Base-by-base conservation (phyloP, 2,888 invertebrate species). In the Neocrepidodera transversa region DNA sequence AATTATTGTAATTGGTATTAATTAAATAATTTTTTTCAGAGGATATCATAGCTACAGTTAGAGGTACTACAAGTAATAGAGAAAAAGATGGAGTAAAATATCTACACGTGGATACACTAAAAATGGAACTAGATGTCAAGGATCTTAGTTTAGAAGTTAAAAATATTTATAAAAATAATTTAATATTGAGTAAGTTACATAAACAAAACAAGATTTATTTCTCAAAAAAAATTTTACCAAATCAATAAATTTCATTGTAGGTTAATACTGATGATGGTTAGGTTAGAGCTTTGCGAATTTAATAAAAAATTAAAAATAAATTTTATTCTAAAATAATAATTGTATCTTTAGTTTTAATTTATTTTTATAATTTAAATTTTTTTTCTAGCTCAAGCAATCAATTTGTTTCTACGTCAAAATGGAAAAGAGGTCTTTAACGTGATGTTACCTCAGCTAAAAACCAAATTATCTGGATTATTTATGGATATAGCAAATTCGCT, bases 331-430 rank as follows among this genome's bases (percentile, higher is more conserved):
- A 23, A 6, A 28, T 26, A 50, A 2, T 1, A 23, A 32, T 54
- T 23, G 23, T 23, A 5, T 23, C 6, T 23, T 23, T 6, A 5
- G 4, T 6, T 23, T 23, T 23, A 23, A 23, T 23, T 23, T 6
- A 23, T 23, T 23, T 16, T 1, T 40, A 18, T 26, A 7, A 38
- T 18, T 50, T 16, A 4, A 16, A 59, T 64, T 60, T 36, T 65
- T 59, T 65, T 79, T 82, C 30, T 72, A 89, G 89, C 86, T 65
- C 87, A 89, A 76, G 89, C 89, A 10, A 89, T 87, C 5, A 89
- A 89, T 74, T 79, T 89, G 45, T 89, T 89, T 72, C 81, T 89
- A 26, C 81, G 85, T 48, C 88, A 89, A 71, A 88, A 89, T 71
- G 88, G 87, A 0, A 84, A 85, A 59, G 85, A 89, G 76, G 88